A percentile compares a stretch with the other conserved stretches of the same genome.
These are phyloP conservation scores for Platycercus adscitus DNA, from an alignment of 2,113 vertebrate genomes.

Conservation along the genomic window DNA sequence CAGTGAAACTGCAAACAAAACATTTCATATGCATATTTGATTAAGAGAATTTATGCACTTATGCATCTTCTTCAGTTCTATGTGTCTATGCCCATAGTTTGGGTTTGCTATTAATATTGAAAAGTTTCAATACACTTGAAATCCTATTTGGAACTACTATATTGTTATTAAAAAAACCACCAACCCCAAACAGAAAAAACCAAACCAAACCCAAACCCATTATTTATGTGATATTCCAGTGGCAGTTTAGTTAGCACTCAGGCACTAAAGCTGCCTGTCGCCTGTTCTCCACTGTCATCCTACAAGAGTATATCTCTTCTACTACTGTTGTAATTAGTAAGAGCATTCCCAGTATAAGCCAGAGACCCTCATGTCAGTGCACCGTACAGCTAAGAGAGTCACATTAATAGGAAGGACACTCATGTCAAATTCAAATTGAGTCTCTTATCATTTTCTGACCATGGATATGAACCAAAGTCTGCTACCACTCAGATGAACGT, in stretches of 20 bases:
- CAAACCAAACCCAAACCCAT: not conserved
- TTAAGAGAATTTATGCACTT: not conserved
- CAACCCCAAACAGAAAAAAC: not conserved
- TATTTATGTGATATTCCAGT: not conserved
- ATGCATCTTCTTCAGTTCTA: not conserved
- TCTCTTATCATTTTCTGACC: not conserved
- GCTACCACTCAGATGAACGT: not conserved
- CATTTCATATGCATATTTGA: not conserved
- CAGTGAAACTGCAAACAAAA: not conserved
- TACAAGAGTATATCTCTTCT: not conserved
- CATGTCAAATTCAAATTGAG: not conserved
- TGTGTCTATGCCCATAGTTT: not conserved
- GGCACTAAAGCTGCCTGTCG: not conserved
- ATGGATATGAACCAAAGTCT: not conserved
- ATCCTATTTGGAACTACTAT: not conserved
- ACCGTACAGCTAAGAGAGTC: not conserved
- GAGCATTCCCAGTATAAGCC: not conserved
- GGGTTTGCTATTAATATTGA: not conserved
- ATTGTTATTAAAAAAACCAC: not conserved
- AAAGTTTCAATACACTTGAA: not conserved
- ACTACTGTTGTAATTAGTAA: not conserved
- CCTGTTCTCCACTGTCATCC: not conserved
- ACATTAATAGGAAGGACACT: rapidly evolving
- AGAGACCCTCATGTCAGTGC: not conserved
- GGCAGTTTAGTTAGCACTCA: not conserved